phyloP scores from a whole-genome alignment of 2,888 invertebrate genomes.

The Caenorhabditis uteleia region DNA sequence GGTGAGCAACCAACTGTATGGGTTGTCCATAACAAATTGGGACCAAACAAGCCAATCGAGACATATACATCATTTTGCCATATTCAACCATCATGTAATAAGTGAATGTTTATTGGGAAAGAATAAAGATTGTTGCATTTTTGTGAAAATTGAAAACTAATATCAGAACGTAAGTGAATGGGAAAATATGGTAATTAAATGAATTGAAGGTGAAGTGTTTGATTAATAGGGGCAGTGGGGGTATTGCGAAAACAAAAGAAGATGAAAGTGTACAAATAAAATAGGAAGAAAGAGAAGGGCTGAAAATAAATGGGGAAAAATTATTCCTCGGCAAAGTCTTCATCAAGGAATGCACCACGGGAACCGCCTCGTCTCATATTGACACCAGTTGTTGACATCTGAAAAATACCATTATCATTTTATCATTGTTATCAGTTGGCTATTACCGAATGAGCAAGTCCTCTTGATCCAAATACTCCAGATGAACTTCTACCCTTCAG shows the following conservation, averaged over 20 bases:
- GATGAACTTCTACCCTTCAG: slow-evolving; percentile 67
- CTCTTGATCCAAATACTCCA: slow-evolving; percentile 49
- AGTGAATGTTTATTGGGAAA: no score
- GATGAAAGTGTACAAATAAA: slow-evolving; percentile 32
- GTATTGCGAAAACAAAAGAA: slow-evolving; percentile 1
- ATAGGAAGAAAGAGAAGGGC: slow-evolving; percentile 3
- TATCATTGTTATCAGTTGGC: neutral
- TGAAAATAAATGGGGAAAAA: neutral
- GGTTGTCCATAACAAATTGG: slow-evolving; percentile 27
- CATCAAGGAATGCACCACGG: slow-evolving; percentile 49
- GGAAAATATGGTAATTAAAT: neutral
- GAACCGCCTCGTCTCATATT: slow-evolving; percentile 41
- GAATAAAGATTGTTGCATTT: no score
- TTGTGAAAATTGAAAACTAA: no score
- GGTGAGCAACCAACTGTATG: slow-evolving; percentile 22
- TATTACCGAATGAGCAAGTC: slow-evolving; percentile 53
- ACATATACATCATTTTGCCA: no score
- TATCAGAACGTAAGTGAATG: neutral
- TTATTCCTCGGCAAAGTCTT: slow-evolving; percentile 52
- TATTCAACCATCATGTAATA: no score
- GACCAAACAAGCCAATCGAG: neutral
- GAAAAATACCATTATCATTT: no score
- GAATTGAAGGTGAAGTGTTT: no score
- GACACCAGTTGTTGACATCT: slow-evolving; percentile 41
- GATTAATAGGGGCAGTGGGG: neutral